Evolutionary conservation across 2,888 invertebrate genomes (phyloP).

Genomic region (Eupithecia tripunctaria): DNA sequence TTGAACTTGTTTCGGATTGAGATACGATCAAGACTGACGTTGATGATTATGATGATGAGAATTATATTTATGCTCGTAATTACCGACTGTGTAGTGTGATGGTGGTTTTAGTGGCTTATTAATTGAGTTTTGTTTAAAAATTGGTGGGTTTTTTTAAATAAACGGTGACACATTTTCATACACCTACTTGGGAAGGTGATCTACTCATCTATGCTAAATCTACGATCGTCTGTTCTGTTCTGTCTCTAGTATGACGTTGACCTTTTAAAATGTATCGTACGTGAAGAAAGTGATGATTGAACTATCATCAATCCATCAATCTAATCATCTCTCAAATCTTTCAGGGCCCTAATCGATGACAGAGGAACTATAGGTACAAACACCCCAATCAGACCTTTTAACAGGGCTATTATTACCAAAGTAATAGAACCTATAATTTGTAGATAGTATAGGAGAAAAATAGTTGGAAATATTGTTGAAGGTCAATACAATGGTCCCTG

Average conservation of each 20-base stretch:
- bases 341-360: constrained; percentile 25
- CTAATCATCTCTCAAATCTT: constrained; percentile 19
- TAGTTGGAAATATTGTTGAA: constrained; percentile 71
- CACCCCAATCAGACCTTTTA: constrained; percentile 31
- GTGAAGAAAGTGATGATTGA: background rate
- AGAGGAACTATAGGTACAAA: constrained; percentile 15
- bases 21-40: constrained; percentile 32
- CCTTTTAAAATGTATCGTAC: background rate
- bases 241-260: background rate
- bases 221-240: background rate
- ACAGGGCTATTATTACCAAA: constrained; percentile 36
- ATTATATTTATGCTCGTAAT: constrained; percentile 8
- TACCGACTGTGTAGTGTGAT: background rate
- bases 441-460: constrained; percentile 55
- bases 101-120: background rate
- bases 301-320: constrained; percentile 36
- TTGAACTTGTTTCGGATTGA: constrained; percentile 49
- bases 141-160: background rate
- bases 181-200: background rate
- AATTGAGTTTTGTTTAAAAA: background rate
- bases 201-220: background rate
- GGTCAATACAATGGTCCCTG: constrained; percentile 67
- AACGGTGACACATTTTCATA: background rate
- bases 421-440: constrained; percentile 28
- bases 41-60: constrained; percentile 13